Base-by-base conservation (phyloP, 2,113 vertebrate species). In the Gallinago jamesoni region DNA sequence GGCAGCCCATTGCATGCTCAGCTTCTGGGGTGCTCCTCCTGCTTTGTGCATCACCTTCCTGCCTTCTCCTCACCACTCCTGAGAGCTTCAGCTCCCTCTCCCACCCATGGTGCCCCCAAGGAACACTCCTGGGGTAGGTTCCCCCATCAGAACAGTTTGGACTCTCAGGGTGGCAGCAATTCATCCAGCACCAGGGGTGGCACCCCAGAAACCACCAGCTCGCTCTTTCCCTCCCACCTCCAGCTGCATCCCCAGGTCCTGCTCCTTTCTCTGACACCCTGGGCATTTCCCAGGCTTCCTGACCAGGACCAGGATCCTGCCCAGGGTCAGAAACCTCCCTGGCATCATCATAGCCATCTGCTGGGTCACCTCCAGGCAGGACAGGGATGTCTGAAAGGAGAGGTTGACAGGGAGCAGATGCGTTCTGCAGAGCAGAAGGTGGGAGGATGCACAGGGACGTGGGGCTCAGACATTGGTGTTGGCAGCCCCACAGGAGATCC, bases 71-170 rank as follows among this genome's bases (percentile, higher is more conserved):
- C 35, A 37, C 35, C 35, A 37, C 35, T 37, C 35, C 35, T 37
- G 35, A 37, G 35, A 37, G 35, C 35, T 37, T 37, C 35, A 37
- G 35, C 35, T 37, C 35, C 35, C 35, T 37, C 35, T 37, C 47
- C 31, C 7, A 27, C 16, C 10, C 39, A 27, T 0, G 2, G 6
- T 11, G 6, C 47, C 37, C 8, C 28, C 20, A 21, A 13, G 15
- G 12, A 39, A 68, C 47, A 3, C 4, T 50, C n/a, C 24, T 2
- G 4, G 15, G 23, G 14, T 7, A 52, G 10, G 19, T 20, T 59
- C 6, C 55, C 35, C 25, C 37, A 7, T 30, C 25, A 30, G 30
- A 28, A 23, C 16, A 52, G 10, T 8, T 18, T 14, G 27, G 19
- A 24, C 4, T 68, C 17, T 68, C 20, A 18, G 28, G 7, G 16